Conservation (phyloP, 2,888 invertebrate genomes). For the Drosophila falleni region DNA sequence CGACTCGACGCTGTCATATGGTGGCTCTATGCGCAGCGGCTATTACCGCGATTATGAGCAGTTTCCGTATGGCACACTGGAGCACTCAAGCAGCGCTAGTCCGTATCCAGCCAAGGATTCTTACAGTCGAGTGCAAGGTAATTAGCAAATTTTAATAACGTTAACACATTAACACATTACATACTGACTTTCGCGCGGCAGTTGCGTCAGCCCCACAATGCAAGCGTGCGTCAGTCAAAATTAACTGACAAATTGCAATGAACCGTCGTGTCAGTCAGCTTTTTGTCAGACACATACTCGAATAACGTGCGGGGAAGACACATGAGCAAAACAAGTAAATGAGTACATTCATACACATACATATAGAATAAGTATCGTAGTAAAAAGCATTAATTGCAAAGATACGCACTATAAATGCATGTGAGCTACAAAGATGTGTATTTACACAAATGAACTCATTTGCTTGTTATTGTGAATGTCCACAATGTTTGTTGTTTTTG, state of each 20-base stretch:
- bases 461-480: slow-evolving; percentile 44
- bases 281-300: slow-evolving; percentile 37
- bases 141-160: slow-evolving; percentile 24
- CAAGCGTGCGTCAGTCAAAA: slow-evolving; percentile 14
- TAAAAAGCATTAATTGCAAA: slow-evolving; percentile 41
- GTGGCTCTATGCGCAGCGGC: slow-evolving; percentile 86
- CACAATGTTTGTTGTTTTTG: slow-evolving; percentile 62
- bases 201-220: slow-evolving; percentile 10
- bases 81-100: slow-evolving; percentile 70
- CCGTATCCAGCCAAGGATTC: slow-evolving; percentile 81
- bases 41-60: slow-evolving; percentile 87
- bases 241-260: slow-evolving; percentile 26
- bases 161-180: slow-evolving; percentile 13
- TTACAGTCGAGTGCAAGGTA: slow-evolving; percentile 85
- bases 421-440: slow-evolving; percentile 3
- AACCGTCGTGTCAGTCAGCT: slow-evolving; percentile 35
- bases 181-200: neutral
- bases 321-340: slow-evolving; percentile 8
- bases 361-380: slow-evolving; percentile 6
- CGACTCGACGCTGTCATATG: slow-evolving; percentile 86
- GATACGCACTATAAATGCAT: slow-evolving; percentile 31
- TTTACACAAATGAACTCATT: slow-evolving; percentile 20
- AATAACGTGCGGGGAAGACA: slow-evolving; percentile 16
- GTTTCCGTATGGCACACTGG: slow-evolving; percentile 85
- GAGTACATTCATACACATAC: neutral